phyloP scores from a whole-genome alignment of 1,140 invertebrate species.

The Macrocentrus cingulum region DNA sequence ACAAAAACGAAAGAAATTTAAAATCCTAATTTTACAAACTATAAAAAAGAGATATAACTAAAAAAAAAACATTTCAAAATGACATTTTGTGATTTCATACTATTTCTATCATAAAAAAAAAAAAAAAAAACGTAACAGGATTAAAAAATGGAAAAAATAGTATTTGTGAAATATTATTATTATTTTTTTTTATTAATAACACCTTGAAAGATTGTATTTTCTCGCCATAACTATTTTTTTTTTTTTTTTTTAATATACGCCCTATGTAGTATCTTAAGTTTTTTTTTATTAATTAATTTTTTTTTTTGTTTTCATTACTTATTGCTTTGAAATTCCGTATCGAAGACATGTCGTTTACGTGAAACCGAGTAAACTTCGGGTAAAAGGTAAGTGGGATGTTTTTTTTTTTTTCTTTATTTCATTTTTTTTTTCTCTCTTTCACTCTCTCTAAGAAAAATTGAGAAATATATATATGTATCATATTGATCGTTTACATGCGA shows the following conservation, averaged over 20 bases:
- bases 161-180: neutral
- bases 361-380: slow-evolving; percentile 42
- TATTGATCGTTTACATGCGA: slow-evolving; percentile 12
- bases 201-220: slow-evolving; percentile 8
- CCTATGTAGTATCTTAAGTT: slow-evolving; percentile 38
- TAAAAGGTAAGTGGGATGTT: slow-evolving; percentile 12
- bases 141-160: too few relatives aligned
- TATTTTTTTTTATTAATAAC: neutral
- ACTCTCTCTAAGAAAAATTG: slow-evolving; percentile 10
- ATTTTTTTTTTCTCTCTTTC: slow-evolving; percentile 13
- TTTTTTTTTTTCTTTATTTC: slow-evolving; percentile 23
- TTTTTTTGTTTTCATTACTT: slow-evolving; percentile 41
- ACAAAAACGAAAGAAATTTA: too few relatives aligned
- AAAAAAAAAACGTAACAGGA: too few relatives aligned
- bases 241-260: slow-evolving; percentile 20
- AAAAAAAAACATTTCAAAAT: too few relatives aligned
- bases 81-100: too few relatives aligned
- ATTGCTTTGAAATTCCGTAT: slow-evolving; percentile 59
- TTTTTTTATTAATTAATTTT: too few relatives aligned
- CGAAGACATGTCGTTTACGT: slow-evolving; percentile 44
- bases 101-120: too few relatives aligned
- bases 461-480: slow-evolving; percentile 28
- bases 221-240: slow-evolving; percentile 9
- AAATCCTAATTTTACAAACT: too few relatives aligned
- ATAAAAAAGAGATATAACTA: too few relatives aligned